Base-by-base conservation (phyloP, 2,888 invertebrate species). In the Acleris holmiana region DNA sequence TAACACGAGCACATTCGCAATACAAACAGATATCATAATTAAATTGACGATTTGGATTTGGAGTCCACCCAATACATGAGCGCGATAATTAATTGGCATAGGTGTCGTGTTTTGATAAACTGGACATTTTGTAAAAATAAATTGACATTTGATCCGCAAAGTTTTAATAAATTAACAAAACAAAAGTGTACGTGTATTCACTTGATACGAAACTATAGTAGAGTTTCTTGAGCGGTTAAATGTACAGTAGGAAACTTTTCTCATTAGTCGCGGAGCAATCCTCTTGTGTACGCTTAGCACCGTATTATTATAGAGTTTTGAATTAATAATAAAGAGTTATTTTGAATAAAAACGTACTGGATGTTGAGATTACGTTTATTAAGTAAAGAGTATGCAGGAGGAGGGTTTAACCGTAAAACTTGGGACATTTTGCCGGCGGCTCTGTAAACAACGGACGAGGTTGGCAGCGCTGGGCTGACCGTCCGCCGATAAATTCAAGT, bases 401-500 rank as follows among this genome's bases (percentile, higher is more conserved):
- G 62, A 64, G 55, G 60, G 59, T 51, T 23, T 50, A 48, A 50
- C 61, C 59, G 61, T 65, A 64, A 61, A 68, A 70, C 67, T 68
- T 62, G 66, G 61, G 54, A 60, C 54, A 46, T 69, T 44, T 68
- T 62, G 64, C 65, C 64, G 49, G 61, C 50, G 61, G 61, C 66
- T 64, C 62, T 57, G 62, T 55, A 60, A 67, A 67, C 66, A 79
- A 73, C 69, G 75, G 67, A 63, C 62, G 67, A 70, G 68, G 73
- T 73, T 78, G 74, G 73, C 74, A 5, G 44, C 49, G 44, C 54
- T 54, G 48, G 8, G 29, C 29, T 25, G 7, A 25, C 67, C 69
- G 72, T 69, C 67, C 69, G 66, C 66, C 71, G 73, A 81, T 79
- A 80, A 82, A 82, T 80, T 81, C 70, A 71, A 80, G 80, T 82